These are phyloP conservation scores for Colaptes auratus DNA, from an alignment of 2,113 vertebrate genomes.

Conservation along the genomic window DNA sequence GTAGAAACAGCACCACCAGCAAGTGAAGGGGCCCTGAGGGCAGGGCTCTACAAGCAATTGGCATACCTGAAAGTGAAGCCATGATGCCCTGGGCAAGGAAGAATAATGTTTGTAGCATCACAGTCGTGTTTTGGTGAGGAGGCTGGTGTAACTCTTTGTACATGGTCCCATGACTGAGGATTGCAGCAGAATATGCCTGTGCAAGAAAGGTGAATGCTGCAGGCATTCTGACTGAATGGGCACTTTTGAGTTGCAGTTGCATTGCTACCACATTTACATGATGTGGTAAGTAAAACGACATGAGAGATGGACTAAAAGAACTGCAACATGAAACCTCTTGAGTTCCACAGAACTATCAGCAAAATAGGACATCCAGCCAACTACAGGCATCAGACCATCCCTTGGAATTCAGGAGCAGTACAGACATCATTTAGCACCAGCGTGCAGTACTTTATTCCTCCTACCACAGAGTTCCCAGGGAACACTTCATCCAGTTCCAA, in stretches of 20 bases:
- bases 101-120: background rate
- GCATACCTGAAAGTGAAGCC: background rate
- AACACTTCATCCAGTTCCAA: background rate
- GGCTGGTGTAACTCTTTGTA: background rate
- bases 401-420: background rate
- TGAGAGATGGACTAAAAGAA: background rate
- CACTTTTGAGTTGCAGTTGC: background rate
- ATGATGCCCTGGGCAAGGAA: background rate
- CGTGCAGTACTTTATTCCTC: background rate
- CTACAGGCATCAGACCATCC: background rate
- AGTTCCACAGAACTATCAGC: background rate
- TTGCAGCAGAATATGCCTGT: accelerated
- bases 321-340: background rate
- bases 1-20: background rate
- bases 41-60: background rate
- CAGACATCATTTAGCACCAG: background rate
- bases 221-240: background rate
- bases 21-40: background rate
- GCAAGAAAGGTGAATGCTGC: background rate
- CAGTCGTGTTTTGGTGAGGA: background rate
- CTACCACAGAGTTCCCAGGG: background rate
- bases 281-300: background rate
- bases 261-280: background rate
- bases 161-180: background rate
- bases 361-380: background rate